These are phyloP conservation scores for Hydrophis major DNA, from an alignment of 2,797 vertebrate species.

Conservation along the genomic window DNA sequence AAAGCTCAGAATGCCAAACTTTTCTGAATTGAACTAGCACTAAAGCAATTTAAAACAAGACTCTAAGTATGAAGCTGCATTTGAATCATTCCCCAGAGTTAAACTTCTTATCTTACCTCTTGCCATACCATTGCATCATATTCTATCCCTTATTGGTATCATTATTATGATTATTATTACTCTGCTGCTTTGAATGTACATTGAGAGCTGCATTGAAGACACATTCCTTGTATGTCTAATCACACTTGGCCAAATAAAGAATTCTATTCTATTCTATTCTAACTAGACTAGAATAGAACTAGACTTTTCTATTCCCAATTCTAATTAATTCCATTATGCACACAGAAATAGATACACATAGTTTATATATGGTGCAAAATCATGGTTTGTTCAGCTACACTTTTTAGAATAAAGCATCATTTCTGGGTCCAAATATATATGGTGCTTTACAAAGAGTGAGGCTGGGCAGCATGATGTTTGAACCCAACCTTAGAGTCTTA, in stretches of 20 bases:
- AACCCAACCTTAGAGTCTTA: not conserved
- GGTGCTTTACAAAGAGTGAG: not conserved
- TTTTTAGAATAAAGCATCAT: not conserved
- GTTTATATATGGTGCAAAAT: not conserved
- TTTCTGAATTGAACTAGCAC: not conserved
- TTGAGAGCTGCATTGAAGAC: not conserved
- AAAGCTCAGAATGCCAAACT: not conserved
- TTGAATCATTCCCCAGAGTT: not conserved
- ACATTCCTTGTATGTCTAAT: not conserved
- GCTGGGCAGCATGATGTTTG: not conserved
- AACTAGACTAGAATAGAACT: no score
- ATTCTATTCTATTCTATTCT: no score
- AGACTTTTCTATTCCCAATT: no score
- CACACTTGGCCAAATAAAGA: not conserved
- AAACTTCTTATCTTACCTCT: no score
- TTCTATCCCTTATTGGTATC: not conserved
- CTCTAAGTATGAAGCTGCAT: not conserved
- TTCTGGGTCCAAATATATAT: not conserved
- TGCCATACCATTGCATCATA: not conserved
- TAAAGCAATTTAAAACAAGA: not conserved
- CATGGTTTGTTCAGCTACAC: not conserved
- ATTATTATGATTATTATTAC: not conserved
- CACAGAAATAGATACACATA: not conserved
- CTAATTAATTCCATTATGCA: no score
- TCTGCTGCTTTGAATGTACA: not conserved